A percentile compares a stretch with the other conserved stretches of the same genome.
These are phyloP conservation scores for Dendroctonus valens DNA, from an alignment of 1,140 invertebrate genomes.

Conservation along the genomic window DNA sequence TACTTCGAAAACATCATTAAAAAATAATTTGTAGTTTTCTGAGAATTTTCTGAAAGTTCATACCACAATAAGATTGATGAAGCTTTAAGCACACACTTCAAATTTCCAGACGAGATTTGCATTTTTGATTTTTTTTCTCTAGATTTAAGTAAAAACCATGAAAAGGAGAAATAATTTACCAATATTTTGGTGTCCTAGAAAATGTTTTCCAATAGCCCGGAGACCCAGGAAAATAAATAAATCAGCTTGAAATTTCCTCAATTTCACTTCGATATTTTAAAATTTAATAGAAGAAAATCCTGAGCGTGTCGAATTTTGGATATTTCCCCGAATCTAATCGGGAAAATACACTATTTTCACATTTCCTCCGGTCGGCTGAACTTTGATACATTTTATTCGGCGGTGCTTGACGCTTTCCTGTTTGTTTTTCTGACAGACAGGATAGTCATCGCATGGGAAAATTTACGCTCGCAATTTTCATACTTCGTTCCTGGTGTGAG, in stretches of 20 bases:
- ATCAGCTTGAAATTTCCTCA: slow-evolving; percentile 5
- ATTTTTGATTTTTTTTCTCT: no score
- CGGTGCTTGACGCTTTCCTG: slow-evolving; percentile 22
- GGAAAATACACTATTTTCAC: slow-evolving; percentile 26
- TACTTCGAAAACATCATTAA: no score
- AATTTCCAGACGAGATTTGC: no score
- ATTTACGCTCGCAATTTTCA: slow-evolving; percentile 28
- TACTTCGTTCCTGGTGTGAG: slow-evolving; percentile 19
- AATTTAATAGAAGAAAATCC: slow-evolving; percentile 14
- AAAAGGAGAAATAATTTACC: no score
- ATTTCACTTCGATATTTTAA: slow-evolving; percentile 9
- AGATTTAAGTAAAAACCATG: no score
- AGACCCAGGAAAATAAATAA: no score
- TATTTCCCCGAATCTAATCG: slow-evolving; percentile 15
- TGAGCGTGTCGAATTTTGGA: slow-evolving; percentile 16
- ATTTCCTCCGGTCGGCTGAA: slow-evolving; percentile 23
- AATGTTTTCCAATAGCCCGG: no score
- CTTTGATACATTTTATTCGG: slow-evolving; percentile 30
- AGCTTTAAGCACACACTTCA: no score
- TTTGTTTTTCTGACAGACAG: slow-evolving; percentile 25
- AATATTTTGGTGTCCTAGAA: no score
- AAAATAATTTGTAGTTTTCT: no score
- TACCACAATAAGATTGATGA: no score
- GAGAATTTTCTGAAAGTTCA: no score
- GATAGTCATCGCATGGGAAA: slow-evolving; percentile 23